These are phyloP conservation scores for Clarias magur DNA, from an alignment of 2,113 vertebrate genomes.

Conservation along the genomic window DNA sequence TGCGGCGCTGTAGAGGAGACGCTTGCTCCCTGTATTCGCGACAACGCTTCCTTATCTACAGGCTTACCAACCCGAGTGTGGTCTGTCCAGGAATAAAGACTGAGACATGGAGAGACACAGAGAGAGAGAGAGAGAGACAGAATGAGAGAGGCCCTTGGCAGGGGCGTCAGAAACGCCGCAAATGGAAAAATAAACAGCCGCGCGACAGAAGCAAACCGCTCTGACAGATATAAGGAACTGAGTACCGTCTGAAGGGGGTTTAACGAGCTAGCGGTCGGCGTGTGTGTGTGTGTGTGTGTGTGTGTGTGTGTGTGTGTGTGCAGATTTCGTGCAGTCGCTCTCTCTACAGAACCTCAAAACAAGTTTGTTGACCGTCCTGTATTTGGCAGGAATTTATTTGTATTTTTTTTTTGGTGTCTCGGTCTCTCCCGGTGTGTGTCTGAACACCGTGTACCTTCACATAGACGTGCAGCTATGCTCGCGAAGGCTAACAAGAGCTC, in stretches of 20 bases:
- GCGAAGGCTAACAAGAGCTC: conserved; percentile 1
- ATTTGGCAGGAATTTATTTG: conserved; percentile 49
- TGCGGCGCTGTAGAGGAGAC: no score
- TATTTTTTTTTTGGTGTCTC: conserved; percentile 37
- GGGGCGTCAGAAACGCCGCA: conserved; percentile 45
- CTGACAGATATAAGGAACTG: conserved; percentile 45
- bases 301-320: not conserved
- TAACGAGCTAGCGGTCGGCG: conserved; percentile 30
- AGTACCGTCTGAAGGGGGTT: conserved; percentile 47
- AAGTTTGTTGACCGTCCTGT: conserved; percentile 57
- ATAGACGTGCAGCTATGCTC: not conserved
- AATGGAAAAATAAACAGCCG: conserved; percentile 33
- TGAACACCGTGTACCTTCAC: conserved; percentile 16
- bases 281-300: not conserved
- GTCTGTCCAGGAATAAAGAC: no score
- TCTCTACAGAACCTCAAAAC: conserved; percentile 59
- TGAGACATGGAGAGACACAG: not conserved
- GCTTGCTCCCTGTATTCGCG: no score
- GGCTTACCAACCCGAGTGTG: no score
- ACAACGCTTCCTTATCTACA: no score
- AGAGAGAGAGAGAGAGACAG: conserved; percentile 10
- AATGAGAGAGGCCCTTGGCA: conserved; percentile 39
- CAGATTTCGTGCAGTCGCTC: conserved; percentile 29
- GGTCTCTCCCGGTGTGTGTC: conserved; percentile 30
- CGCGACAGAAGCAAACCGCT: conserved; percentile 14